Evolutionary conservation across 2,888 invertebrate species (phyloP).

Genomic region (Schizaphis graminum): DNA sequence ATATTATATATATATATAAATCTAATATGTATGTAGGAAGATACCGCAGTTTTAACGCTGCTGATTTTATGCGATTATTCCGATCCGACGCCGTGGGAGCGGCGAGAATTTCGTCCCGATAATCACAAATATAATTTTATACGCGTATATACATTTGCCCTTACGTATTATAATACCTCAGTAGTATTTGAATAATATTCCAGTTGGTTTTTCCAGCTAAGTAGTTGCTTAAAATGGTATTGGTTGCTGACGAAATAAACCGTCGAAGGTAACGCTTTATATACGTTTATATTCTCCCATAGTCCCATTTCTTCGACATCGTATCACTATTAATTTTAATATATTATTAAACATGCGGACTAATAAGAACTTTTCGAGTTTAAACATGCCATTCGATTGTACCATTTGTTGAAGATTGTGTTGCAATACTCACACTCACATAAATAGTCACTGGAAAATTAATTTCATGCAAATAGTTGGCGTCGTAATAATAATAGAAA

Average conservation of each 20-base stretch:
- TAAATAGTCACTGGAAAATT: neutral
- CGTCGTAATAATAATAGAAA: neutral
- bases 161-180: neutral
- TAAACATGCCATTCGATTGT: neutral
- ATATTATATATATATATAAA: neutral
- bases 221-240: neutral
- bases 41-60: neutral
- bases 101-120: neutral
- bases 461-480: neutral
- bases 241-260: neutral
- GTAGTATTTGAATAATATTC: neutral
- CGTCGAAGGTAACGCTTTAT: neutral
- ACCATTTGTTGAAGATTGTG: neutral
- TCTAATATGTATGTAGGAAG: neutral
- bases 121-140: neutral
- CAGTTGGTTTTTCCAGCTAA: neutral
- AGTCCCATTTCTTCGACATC: neutral
- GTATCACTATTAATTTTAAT: neutral
- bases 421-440: neutral
- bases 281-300: neutral
- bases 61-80: neutral
- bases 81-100: neutral
- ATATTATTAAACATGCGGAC: neutral
- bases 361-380: neutral
- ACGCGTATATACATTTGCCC: neutral